These are phyloP conservation scores for Equus przewalskii DNA, from an alignment of 2,113 vertebrate genomes.

Conservation along the genomic window DNA sequence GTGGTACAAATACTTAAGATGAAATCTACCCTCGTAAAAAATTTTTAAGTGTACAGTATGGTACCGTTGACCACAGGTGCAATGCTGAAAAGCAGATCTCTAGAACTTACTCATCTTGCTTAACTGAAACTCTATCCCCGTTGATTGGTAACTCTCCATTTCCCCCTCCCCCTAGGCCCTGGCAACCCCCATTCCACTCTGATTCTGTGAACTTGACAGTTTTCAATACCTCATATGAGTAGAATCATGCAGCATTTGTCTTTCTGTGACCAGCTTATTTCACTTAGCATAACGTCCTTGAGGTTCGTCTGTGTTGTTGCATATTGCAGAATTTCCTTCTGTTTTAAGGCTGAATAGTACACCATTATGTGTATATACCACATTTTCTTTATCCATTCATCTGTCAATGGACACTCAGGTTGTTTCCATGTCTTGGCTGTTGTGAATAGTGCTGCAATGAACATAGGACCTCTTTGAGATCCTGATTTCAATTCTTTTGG, in stretches of 20 bases:
- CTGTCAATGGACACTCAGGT: neutral
- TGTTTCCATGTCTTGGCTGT: neutral
- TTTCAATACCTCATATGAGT: neutral
- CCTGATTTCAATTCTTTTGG: neutral
- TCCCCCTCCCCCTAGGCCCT: neutral
- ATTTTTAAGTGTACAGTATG: neutral
- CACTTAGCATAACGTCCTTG: neutral
- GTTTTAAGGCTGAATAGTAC: neutral
- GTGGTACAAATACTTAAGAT: neutral
- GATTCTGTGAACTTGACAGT: neutral
- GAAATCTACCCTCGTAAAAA: neutral
- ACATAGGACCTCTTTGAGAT: neutral
- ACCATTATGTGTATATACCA: neutral
- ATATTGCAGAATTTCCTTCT: neutral
- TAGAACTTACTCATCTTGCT: neutral
- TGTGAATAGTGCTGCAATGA: neutral
- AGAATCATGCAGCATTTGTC: neutral
- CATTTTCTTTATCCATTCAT: neutral
- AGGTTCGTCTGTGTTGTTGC: no score
- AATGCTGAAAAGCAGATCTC: no score
- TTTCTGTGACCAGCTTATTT: neutral
- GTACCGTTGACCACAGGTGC: rapidly evolving
- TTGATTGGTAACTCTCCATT: neutral
- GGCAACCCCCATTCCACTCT: neutral
- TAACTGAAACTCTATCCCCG: neutral